Base-by-base conservation (phyloP, 2,113 vertebrate genomes). In the Pandion haliaetus region DNA sequence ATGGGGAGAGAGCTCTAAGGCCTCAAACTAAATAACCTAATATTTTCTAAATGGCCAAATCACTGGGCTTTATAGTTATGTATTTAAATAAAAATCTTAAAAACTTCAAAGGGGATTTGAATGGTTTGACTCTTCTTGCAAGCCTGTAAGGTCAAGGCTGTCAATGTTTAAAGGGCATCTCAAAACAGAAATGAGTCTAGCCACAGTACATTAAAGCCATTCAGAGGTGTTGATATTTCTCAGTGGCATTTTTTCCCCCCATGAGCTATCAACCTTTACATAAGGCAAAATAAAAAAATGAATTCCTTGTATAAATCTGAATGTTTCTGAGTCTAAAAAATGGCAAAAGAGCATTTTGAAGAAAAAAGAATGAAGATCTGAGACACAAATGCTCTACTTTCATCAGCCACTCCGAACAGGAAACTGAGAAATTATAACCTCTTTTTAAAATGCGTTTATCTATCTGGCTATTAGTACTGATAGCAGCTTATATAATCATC, bases 381-480 rank as follows among this genome's bases (percentile, higher is more conserved):
- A 94, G 47, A n/a, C 74, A 58, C 14, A 91, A 85, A 95, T 93
- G 66, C 67, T 50, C 47, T 29, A 58, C 69, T 66, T 92, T 73
- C 87, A 88, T 90, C 94, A 82, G 79, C 14, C 93, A 67, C 36
- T 50, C 42, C 83, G 88, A 96, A 90, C 19, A 94, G 44, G 36
- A 97, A 95, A 70, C 28, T 67, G 36, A 79, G 84, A 95, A 97
- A 92, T 94, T 96, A 87, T 63, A 94, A 92, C 18, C 14, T 94
- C 40, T 94, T 97, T 94, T 95, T 10, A 96, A 97, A 97, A 88
- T 65, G 11, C 36, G 24, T 95, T 95, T 93, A 91, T 96, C 88
- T 92, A 18, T 94, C 77, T 96, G 71, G 67, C 57, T 97, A 95
- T 97, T 97, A 95, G 88, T 94, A 92, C 45, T 91, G 84, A 92